These are phyloP conservation scores for Halcyon malimbica DNA, from an alignment of 2,113 vertebrate genomes.

Conservation along the genomic window DNA sequence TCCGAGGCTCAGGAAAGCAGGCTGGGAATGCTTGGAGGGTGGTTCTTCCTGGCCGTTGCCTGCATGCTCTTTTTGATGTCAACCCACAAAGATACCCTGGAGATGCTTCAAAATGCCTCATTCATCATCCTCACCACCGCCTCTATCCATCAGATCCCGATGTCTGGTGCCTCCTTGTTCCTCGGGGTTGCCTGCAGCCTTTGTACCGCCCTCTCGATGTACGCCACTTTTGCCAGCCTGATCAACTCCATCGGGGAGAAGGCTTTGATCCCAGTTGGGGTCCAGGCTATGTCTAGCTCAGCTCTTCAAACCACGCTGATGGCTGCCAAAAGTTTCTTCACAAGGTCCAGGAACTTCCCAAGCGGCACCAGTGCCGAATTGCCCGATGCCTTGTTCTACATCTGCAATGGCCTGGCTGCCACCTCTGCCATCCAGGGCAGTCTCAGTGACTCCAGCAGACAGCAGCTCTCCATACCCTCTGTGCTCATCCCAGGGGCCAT, in stretches of 20 bases:
- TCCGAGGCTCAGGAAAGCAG: conserved; percentile 42
- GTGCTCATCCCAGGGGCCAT: conserved; percentile 86
- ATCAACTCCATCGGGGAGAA: conserved; percentile 91
- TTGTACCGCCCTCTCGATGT: conserved; percentile 77
- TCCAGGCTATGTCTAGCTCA: conserved; percentile 74
- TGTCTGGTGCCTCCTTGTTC: conserved; percentile 72
- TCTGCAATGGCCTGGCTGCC: conserved; percentile 85
- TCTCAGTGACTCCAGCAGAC: conserved; percentile 24
- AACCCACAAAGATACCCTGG: conserved; percentile 81
- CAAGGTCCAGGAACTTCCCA: background rate
- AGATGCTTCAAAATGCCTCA: conserved; percentile 81
- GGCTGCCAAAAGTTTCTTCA: background rate
- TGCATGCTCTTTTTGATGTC: conserved; percentile 79
- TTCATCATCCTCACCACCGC: conserved; percentile 81
- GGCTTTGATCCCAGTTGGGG: conserved; percentile 80
- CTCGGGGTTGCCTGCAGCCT: conserved; percentile 83
- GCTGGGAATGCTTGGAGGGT: conserved; percentile 81
- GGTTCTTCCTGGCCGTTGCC: conserved; percentile 83
- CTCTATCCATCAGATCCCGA: conserved; percentile 82
- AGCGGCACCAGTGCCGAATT: conserved; percentile 26
- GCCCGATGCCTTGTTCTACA: conserved; percentile 84
- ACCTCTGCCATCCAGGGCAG: conserved; percentile 77
- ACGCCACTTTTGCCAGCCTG: conserved; percentile 83
- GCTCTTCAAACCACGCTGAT: conserved; percentile 58
- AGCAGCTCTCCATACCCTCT: conserved; percentile 80